Evolutionary conservation across 1,140 invertebrate species (phyloP).

Genomic region (Elymnias hypermnestra): DNA sequence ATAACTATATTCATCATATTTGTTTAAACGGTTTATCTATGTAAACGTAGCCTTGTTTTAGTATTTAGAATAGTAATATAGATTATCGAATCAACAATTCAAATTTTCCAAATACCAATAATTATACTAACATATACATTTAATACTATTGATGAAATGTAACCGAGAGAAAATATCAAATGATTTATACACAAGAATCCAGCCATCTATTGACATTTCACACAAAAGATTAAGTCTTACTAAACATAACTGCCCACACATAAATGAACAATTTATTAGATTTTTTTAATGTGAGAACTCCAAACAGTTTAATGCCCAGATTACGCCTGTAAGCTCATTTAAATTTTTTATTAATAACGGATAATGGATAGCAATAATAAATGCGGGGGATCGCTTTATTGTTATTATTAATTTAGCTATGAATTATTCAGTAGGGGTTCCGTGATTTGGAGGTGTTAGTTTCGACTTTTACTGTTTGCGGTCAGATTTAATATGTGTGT

Average conservation of each 20-base stretch:
- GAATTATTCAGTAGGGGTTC: constrained; percentile 45
- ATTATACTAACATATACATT: too few species aligned
- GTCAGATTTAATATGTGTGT: not conserved
- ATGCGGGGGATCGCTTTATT: constrained; percentile 32
- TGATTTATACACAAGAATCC: too few species aligned
- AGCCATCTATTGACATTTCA: constrained; percentile 42
- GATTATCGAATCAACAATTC: too few species aligned
- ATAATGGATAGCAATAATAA: constrained; percentile 35
- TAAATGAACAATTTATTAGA: constrained; percentile 41
- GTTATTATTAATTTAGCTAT: constrained; percentile 55
- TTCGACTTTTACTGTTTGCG: not conserved
- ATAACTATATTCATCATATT: too few species aligned
- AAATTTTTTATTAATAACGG: constrained; percentile 59
- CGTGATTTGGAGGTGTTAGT: not conserved
- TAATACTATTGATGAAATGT: too few species aligned
- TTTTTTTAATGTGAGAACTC: constrained; percentile 55
- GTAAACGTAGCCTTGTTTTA: too few species aligned
- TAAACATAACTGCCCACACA: constrained; percentile 35
- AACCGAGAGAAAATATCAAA: too few species aligned
- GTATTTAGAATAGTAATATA: not conserved
- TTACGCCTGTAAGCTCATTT: constrained; percentile 52
- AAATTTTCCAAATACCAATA: too few species aligned
- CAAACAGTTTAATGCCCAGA: constrained; percentile 43
- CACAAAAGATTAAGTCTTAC: constrained; percentile 34
- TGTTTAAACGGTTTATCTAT: too few species aligned